A percentile compares a stretch with the other conserved stretches of the same genome.
Evolutionary conservation across 2,888 invertebrate genomes (phyloP).

Genomic region (Ectobius pallidus): DNA sequence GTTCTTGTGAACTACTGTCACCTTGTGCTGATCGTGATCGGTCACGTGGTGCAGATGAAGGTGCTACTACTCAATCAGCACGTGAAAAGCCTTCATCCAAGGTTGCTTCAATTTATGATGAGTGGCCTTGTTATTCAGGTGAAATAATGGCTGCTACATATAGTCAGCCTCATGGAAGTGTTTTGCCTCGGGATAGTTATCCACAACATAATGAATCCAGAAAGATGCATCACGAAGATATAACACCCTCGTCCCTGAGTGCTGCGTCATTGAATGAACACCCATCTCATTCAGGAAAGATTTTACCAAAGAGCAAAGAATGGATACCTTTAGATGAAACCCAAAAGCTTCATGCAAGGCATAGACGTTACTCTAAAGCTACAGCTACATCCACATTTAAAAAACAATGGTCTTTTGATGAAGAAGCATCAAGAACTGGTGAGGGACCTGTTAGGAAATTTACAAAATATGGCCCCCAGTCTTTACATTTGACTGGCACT

Average conservation of each 20-base stretch:
- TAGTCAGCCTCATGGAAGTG: neutral
- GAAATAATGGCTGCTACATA: conserved; percentile 21
- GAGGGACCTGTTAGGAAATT: neutral
- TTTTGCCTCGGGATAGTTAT: too few species aligned
- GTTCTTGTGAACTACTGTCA: conserved; percentile 38
- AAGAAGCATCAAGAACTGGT: neutral
- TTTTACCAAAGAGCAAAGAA: conserved; percentile 10
- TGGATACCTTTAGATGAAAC: conserved; percentile 7
- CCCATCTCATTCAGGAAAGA: neutral
- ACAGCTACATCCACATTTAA: neutral
- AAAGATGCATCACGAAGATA: neutral
- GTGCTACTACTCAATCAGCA: neutral
- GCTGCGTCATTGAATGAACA: neutral
- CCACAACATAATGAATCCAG: neutral
- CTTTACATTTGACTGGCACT: neutral
- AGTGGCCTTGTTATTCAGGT: conserved; percentile 26
- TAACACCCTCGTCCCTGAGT: conserved; percentile 7
- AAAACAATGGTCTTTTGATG: conserved; percentile 17
- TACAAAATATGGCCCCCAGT: too few species aligned
- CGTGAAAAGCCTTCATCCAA: neutral
- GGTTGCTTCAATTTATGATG: conserved; percentile 13
- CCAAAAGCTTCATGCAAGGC: neutral
- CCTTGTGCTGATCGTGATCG: conserved; percentile 35
- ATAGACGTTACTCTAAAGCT: conserved; percentile 6
- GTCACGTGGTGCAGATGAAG: neutral